Evolutionary conservation across 2,888 invertebrate species (phyloP), one percentile per base, ranked within the genome.

Genomic region (Agonopterix arenella): DNA sequence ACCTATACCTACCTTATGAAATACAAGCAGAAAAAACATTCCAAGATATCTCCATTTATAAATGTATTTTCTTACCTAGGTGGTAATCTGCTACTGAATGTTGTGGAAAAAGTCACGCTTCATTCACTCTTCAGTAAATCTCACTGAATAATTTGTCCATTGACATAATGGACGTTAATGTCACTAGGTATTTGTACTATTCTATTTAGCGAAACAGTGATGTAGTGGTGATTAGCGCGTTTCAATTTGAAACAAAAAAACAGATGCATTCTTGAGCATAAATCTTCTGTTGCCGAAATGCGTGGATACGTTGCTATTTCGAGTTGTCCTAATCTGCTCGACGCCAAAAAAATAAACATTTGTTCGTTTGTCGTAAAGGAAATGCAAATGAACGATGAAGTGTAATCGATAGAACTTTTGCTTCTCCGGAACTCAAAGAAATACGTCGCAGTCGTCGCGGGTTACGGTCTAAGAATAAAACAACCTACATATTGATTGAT

Each of bases 401-500:
- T 28, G 28, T 28, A 44, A 44, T 44, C 11, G 13, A 11, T 13
- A 44, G 9, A 11, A 57, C 56, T 56, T 58, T 40, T 11, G 10
- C 40, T 40, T 40, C 10, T 28, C 53, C 42, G 54, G 56, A 59
- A 56, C 59, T 58, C 63, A 66, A 69, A 69, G 52, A 67, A 68
- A 66, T 62, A 59, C 56, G 55, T 62, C 61, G 58, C 61, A 56
- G 63, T 74, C 61, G 70, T 70, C 70, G 66, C 66, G 68, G 64
- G 67, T 61, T 69, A 63, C 63, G 59, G 61, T 68, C 73, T 67
- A 66, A 75, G 84, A 84, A 86, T 84, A 82, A 76, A 70, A 60
- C 66, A 72, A 64, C 72, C 73, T 64, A 75, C 71, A 28, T 28
- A 79, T 80, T 84, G 84, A 86, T 85, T 84, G 84, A 86, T 85